Evolutionary conservation across 2,797 vertebrate genomes (phyloP).

Genomic region (Philypnodon macrostomus): DNA sequence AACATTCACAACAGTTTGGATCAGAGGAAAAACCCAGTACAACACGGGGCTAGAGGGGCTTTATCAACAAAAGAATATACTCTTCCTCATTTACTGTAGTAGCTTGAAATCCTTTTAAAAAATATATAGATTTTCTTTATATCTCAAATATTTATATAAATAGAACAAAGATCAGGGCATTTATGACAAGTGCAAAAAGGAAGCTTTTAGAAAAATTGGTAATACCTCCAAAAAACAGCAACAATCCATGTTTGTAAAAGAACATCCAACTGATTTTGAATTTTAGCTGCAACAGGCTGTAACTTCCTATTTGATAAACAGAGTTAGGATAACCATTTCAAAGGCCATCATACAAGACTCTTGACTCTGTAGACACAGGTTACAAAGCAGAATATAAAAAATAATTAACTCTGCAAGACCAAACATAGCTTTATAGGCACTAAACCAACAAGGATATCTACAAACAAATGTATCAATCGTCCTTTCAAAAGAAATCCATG

Average conservation of each 20-base stretch:
- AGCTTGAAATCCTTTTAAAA: conserved; percentile 55
- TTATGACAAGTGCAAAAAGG: conserved; percentile 65
- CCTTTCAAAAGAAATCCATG: conserved; percentile 5
- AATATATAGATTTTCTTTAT: conserved; percentile 52
- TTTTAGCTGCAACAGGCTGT: conserved; percentile 48
- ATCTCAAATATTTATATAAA: conserved; percentile 67
- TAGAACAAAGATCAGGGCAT: conserved; percentile 64
- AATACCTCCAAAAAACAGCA: conserved; percentile 44
- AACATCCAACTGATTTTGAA: conserved; percentile 27
- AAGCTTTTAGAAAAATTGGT: conserved; percentile 19
- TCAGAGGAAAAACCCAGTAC: conserved; percentile 29
- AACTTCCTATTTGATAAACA: conserved; percentile 35
- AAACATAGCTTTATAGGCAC: conserved; percentile 10
- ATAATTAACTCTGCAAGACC: conserved; percentile 2
- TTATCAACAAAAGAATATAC: conserved; percentile 29
- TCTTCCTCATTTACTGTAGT: conserved; percentile 45
- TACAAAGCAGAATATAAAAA: neutral
- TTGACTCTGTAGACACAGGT: conserved; percentile 22
- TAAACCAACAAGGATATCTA: conserved; percentile 26
- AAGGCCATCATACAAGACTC: conserved; percentile 24
- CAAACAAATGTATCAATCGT: conserved; percentile 4
- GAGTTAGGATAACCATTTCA: conserved; percentile 17
- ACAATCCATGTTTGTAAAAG: conserved; percentile 41
- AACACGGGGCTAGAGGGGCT: conserved; percentile 19
- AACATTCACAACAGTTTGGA: conserved; percentile 48